A percentile compares a stretch with the other conserved stretches of the same genome.
phyloP scores from a whole-genome alignment of 2,113 vertebrate genomes.

The Myxocyprinus asiaticus region DNA sequence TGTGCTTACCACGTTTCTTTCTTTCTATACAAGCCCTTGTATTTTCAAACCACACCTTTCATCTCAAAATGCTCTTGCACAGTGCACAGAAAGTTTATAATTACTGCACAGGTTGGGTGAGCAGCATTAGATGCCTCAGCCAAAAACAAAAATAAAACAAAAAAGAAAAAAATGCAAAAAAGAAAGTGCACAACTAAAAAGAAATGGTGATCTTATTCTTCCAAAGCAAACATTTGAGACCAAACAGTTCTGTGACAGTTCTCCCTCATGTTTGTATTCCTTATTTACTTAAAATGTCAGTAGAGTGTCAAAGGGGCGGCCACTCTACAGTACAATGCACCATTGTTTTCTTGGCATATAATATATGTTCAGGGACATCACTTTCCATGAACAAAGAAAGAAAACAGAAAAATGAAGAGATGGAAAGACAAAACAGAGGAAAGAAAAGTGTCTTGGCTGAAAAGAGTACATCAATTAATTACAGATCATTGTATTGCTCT shows the following conservation, averaged over 20 bases:
- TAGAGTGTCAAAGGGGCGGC: conserved; percentile 6
- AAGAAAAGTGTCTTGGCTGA: neutral
- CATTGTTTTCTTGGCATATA: conserved; percentile 7
- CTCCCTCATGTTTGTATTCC: neutral
- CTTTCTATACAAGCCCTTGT: neutral
- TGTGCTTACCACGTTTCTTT: neutral
- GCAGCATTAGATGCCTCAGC: conserved; percentile 1
- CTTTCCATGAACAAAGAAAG: neutral
- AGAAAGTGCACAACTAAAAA: neutral
- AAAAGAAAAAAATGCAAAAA: neutral
- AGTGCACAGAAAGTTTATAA: conserved; percentile 23
- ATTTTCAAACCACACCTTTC: conserved; percentile 20
- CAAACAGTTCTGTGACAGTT: neutral
- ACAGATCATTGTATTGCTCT: neutral
- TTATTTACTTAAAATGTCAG: conserved; percentile 17
- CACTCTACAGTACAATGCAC: neutral
- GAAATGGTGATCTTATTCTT: conserved; percentile 1
- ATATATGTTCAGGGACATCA: neutral
- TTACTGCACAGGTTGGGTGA: conserved; percentile 6
- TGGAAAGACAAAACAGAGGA: neutral
- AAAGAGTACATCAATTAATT: neutral
- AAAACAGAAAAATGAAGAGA: neutral
- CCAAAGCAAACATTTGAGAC: conserved; percentile 13
- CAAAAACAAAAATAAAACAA: too few species aligned
- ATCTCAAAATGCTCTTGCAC: conserved; percentile 18